Evolutionary conservation across 2,888 invertebrate species (phyloP), one percentile per base, ranked within the genome.

Genomic region (Linnaemya tessellans): DNA sequence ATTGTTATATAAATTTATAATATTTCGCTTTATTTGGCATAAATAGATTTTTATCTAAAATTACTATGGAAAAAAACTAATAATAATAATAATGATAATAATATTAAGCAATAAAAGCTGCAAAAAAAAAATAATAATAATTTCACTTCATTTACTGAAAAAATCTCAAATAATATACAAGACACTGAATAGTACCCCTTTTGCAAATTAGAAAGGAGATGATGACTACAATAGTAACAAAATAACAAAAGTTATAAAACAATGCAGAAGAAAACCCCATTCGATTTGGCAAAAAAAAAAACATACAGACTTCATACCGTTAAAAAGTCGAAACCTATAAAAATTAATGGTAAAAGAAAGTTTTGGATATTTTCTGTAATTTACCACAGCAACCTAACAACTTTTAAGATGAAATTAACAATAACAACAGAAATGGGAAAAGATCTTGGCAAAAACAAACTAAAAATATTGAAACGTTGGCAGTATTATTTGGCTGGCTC

Each of bases 331-430:
- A 85, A 80, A 82, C 80, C 82, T 77, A 82, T 82, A 82, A 85
- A 85, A 85, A 71, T 85, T 82, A 80, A 85, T 82, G 85, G 77
- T 85, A 85, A 85, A 85, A 85, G 85, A 85, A 85, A 85, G 85
- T 85, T 85, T 82, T 82, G 75, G 51, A 74, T 79, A n/a, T 54
- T 13, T 68, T 10, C 67, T 74, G 20, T 54, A 51, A 68, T 67
- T 84, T 78, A 80, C 77, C 77, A 56, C 82, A 78, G 49, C 65
- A 83, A 71, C 51, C 82, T 43, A 83, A 78, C 65, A 65, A 65
- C 64, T 83, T 77, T 74, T 58, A 18, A 83, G 71, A 65, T 73
- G 60, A 82, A 77, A 77, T 71, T 65, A 78, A 58, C 58, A 83
- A 65, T 30, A 71, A 71, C 25, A 75, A 46, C 11, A 77, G 65